Percentiles rank a stretch among this genome's conserved stretches.
These are phyloP conservation scores for Condylura cristata DNA, from an alignment of 2,113 vertebrate species.

Conservation along the genomic window DNA sequence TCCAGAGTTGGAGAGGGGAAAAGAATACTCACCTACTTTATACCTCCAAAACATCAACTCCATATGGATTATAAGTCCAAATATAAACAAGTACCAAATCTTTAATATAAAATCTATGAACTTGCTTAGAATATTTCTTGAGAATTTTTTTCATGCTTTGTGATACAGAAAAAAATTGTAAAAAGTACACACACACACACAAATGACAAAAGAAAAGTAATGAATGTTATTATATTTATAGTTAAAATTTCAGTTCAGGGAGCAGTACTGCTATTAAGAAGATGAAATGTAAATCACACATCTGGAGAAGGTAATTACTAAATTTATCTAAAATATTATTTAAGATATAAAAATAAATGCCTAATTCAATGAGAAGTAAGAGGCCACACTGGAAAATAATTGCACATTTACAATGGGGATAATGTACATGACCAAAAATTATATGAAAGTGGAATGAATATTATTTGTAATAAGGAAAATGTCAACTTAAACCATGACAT, in stretches of 20 bases:
- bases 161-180: not conserved
- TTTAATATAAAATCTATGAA: not conserved
- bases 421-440: not conserved
- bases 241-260: not conserved
- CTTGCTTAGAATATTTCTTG: not conserved
- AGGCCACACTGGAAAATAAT: not conserved
- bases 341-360: not conserved
- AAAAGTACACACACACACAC: not conserved
- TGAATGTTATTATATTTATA: not conserved
- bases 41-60: not conserved
- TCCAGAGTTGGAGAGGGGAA: not conserved
- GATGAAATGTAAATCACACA: not conserved
- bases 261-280: not conserved
- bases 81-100: not conserved
- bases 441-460: not conserved
- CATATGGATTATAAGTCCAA: not conserved
- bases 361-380: not conserved
- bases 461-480: not conserved
- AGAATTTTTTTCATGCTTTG: not conserved
- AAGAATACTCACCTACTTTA: not conserved
- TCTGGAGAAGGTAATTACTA: not conserved
- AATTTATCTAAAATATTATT: not conserved
- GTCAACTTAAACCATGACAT: not conserved
- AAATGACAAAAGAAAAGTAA: not conserved
- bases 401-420: not conserved